A percentile compares a stretch with the other conserved stretches of the same genome.
phyloP scores from a whole-genome alignment of 2,888 invertebrate species.

The Archaeoteleia sp. region DNA sequence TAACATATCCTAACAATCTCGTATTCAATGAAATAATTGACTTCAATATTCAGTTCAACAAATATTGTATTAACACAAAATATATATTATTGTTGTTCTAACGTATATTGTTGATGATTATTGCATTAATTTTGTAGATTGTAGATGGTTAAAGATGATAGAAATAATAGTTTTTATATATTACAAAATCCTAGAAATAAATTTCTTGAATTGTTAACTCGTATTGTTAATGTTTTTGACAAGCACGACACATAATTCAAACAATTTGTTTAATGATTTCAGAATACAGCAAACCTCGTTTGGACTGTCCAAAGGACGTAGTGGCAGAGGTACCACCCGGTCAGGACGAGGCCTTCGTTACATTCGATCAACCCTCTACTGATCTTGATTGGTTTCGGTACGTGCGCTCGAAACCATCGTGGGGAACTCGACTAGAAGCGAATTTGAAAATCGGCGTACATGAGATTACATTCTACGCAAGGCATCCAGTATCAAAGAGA shows the following conservation, averaged over 20 bases:
- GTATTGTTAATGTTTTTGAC: no score
- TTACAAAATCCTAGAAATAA: no score
- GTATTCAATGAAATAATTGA: no score
- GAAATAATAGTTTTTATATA: no score
- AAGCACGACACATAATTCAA: constrained; percentile 6
- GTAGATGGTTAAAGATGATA: no score
- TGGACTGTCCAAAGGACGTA: constrained; percentile 77
- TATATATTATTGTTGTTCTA: no score
- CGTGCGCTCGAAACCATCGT: constrained; percentile 76
- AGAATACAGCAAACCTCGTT: constrained; percentile 76
- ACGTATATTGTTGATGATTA: no score
- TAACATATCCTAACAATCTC: no score
- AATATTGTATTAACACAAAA: no score
- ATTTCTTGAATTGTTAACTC: no score
- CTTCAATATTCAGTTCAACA: no score
- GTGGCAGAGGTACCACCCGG: constrained; percentile 74
- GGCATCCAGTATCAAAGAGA: constrained; percentile 75
- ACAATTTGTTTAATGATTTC: constrained; percentile 23
- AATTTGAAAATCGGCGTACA: constrained; percentile 75
- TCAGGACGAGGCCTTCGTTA: constrained; percentile 74
- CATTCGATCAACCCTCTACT: constrained; percentile 76
- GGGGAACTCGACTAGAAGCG: constrained; percentile 76
- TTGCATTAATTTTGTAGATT: no score
- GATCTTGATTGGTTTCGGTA: constrained; percentile 77
- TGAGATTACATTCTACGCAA: constrained; percentile 76